Evolutionary conservation across 2,888 invertebrate species (phyloP).

Genomic region (Orthonevra nobilis): DNA sequence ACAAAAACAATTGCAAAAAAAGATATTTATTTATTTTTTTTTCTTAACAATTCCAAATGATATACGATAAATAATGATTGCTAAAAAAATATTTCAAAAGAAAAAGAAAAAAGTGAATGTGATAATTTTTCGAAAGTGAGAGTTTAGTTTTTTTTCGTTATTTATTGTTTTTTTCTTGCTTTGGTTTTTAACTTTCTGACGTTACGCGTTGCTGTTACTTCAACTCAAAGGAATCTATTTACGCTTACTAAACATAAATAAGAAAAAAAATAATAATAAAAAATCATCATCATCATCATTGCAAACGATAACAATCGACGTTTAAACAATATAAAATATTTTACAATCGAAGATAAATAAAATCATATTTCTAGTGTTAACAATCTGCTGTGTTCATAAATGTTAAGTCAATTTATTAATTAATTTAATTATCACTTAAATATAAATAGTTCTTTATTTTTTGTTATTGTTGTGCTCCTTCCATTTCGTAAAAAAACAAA

Average conservation of each 20-base stretch:
- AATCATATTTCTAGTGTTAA: slow-evolving; percentile 37
- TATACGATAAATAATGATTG: slow-evolving; percentile 62
- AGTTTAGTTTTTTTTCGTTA: slow-evolving; percentile 23
- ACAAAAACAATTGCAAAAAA: background rate
- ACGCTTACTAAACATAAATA: background rate
- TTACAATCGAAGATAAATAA: slow-evolving; percentile 11
- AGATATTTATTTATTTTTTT: slow-evolving; percentile 14
- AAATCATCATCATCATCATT: slow-evolving; percentile 19
- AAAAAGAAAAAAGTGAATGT: slow-evolving; percentile 67
- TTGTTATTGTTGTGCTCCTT: slow-evolving; percentile 47
- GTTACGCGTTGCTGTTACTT: background rate
- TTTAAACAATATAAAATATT: slow-evolving; percentile 1
- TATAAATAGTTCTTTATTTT: slow-evolving; percentile 11
- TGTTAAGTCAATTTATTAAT: slow-evolving; percentile 42
- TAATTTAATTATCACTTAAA: background rate
- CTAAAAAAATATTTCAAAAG: slow-evolving; percentile 64
- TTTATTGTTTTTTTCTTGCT: too few species aligned
- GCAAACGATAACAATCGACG: slow-evolving; percentile 27
- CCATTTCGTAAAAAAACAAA: slow-evolving; percentile 21
- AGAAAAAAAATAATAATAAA: background rate
- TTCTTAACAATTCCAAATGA: slow-evolving; percentile 14
- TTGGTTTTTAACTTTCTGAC: too few species aligned
- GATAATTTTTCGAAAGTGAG: slow-evolving; percentile 56
- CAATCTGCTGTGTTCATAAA: slow-evolving; percentile 62
- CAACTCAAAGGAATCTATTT: slow-evolving; percentile 18